Conservation (phyloP, 2,888 invertebrate genomes). For the Chrysotoxum bicinctum region DNA sequence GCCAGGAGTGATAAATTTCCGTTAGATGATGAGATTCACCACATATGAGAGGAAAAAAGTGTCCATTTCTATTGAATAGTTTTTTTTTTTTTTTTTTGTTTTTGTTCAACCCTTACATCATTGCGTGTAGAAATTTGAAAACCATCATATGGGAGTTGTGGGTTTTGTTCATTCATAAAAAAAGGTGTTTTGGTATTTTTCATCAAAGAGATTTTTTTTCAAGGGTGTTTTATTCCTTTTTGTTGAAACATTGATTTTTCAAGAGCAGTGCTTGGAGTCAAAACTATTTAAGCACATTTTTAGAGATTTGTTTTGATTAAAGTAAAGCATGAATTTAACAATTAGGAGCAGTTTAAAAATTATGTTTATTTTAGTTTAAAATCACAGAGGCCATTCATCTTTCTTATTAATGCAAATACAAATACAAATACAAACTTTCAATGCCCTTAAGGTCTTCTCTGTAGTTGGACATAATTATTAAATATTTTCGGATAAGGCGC, state of each 20-base stretch:
- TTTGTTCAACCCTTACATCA: neutral
- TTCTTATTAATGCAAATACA: no score
- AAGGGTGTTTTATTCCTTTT: neutral
- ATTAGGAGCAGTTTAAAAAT: no score
- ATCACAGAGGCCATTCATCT: no score
- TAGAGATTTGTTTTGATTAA: neutral
- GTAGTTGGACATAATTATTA: no score
- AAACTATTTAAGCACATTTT: neutral
- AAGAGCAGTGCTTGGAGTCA: neutral
- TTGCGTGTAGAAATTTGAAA: neutral
- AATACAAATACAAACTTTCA: no score
- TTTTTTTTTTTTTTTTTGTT: neutral
- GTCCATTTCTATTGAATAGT: slow-evolving; percentile 20
- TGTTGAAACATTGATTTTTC: neutral
- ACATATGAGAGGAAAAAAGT: slow-evolving; percentile 16
- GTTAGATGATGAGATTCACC: slow-evolving; percentile 30
- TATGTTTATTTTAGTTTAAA: no score
- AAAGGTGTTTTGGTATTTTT: neutral
- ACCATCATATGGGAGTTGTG: neutral
- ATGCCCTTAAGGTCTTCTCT: no score
- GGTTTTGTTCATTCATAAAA: neutral
- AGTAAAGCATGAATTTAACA: no score
- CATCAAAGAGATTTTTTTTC: neutral
- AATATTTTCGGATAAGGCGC: no score
- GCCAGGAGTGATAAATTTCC: slow-evolving; percentile 38